phyloP scores from a whole-genome alignment of 2,888 invertebrate genomes.

The Malthinus flaveolus region DNA sequence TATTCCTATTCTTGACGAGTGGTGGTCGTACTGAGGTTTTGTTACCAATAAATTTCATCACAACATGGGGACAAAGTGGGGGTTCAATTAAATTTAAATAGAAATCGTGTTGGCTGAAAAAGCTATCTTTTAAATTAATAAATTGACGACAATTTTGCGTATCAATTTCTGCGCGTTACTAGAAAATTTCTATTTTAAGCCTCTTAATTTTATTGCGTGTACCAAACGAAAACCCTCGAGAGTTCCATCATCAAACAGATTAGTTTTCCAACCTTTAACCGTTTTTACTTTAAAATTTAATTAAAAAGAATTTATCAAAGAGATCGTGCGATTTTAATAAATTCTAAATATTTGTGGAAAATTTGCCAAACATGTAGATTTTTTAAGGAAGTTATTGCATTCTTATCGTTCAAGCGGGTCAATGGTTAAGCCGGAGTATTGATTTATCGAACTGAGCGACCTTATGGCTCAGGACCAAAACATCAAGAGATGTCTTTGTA shows the following conservation, averaged over 20 bases:
- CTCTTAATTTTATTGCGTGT: no score
- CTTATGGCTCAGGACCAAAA: conserved; percentile 7
- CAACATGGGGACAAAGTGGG: no score
- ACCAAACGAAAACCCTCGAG: no score
- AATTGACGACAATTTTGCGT: background rate
- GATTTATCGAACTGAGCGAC: conserved; percentile 6
- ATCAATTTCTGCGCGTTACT: background rate
- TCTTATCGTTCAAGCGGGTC: conserved; percentile 19
- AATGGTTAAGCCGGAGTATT: conserved; percentile 12
- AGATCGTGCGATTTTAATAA: background rate
- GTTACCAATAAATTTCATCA: no score
- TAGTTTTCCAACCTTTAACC: no score
- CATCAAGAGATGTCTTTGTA: conserved; percentile 19
- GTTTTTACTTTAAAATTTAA: no score
- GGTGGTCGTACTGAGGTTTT: no score
- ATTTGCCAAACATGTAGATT: no score
- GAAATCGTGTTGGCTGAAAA: background rate
- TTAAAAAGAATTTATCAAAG: no score
- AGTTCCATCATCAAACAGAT: no score
- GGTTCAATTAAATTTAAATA: background rate
- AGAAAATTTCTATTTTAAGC: background rate
- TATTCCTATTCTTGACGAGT: no score
- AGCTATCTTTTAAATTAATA: background rate
- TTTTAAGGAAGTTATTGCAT: background rate
- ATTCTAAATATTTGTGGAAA: background rate